Evolutionary conservation across 2,797 vertebrate species (phyloP).

Genomic region (Rachycentron canadum): DNA sequence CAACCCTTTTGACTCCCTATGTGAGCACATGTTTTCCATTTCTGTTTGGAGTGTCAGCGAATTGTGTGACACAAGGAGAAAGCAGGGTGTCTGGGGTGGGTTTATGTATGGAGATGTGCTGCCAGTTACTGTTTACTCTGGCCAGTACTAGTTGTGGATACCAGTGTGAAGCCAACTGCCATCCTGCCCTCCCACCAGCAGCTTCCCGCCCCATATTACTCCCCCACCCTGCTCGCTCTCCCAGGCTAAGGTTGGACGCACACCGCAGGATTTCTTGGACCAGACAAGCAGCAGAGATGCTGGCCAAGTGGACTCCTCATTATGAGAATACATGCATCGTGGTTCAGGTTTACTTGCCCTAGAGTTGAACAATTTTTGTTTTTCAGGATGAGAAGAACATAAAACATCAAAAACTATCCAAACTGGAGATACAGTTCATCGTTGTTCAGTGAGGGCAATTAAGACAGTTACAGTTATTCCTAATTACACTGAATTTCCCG

Average conservation of each 20-base stretch:
- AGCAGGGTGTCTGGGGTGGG: conserved; percentile 33
- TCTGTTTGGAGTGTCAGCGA: conserved; percentile 53
- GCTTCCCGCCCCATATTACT: background rate
- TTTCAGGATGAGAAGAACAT: conserved; percentile 21
- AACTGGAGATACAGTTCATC: conserved; percentile 32
- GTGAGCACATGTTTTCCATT: conserved; percentile 66
- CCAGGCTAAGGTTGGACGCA: conserved; percentile 30
- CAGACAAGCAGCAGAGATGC: background rate
- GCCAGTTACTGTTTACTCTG: conserved; percentile 72
- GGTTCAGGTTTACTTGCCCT: conserved; percentile 26
- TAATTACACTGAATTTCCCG: conserved; percentile 36
- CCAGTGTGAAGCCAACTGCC: conserved; percentile 54
- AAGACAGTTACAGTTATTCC: conserved; percentile 48
- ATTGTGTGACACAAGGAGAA: conserved; percentile 56
- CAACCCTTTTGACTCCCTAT: conserved; percentile 46
- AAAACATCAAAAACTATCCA: conserved; percentile 31
- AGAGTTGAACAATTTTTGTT: conserved; percentile 23
- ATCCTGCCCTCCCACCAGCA: conserved; percentile 54
- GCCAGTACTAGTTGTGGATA: conserved; percentile 53
- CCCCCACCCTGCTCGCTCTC: conserved; percentile 21
- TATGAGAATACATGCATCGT: conserved; percentile 11
- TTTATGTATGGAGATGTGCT: conserved; percentile 36
- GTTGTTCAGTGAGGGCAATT: conserved; percentile 50
- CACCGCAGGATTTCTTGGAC: conserved; percentile 44
- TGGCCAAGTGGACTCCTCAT: conserved; percentile 12